A percentile compares a stretch with the other conserved stretches of the same genome.
These are phyloP conservation scores for Geotrypetes seraphini DNA, from an alignment of 2,797 vertebrate species.

Conservation along the genomic window DNA sequence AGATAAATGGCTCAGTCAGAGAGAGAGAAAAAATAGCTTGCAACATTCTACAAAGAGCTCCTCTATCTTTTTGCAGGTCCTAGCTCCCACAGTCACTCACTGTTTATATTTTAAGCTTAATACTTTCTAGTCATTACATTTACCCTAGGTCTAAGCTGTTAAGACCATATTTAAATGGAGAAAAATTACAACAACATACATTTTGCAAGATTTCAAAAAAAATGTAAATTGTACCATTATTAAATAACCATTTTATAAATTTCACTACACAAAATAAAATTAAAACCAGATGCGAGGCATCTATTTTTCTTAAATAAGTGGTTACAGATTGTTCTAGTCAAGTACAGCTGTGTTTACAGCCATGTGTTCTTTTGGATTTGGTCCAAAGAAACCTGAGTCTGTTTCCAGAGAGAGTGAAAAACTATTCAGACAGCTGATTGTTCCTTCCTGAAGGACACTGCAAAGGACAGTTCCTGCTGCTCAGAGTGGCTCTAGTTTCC, in stretches of 20 bases:
- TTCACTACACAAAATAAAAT: slow-evolving; percentile 63
- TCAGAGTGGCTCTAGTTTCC: slow-evolving; percentile 23
- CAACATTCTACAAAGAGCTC: too few species aligned
- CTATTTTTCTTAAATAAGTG: slow-evolving; percentile 55
- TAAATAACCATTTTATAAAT: slow-evolving; percentile 57
- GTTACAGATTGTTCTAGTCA: slow-evolving; percentile 59
- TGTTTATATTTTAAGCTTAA: too few species aligned
- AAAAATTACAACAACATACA: slow-evolving; percentile 53
- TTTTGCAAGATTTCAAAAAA: slow-evolving; percentile 36
- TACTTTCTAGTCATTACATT: too few species aligned
- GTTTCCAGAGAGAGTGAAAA: slow-evolving; percentile 58
- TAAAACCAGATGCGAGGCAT: slow-evolving; percentile 50
- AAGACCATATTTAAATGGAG: slow-evolving; percentile 51
- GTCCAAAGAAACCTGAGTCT: slow-evolving; percentile 75
- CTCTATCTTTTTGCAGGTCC: too few species aligned
- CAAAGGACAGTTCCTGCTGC: slow-evolving; percentile 32
- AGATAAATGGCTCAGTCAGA: too few species aligned
- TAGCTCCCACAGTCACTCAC: too few species aligned
- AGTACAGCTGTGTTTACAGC: slow-evolving; percentile 71
- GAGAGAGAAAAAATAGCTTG: too few species aligned
- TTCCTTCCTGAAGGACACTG: slow-evolving; percentile 31
- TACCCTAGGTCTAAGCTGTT: too few species aligned
- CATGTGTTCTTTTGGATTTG: slow-evolving; percentile 70
- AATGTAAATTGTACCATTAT: slow-evolving; percentile 55
- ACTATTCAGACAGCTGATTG: slow-evolving; percentile 48